Evolutionary conservation across 2,113 vertebrate genomes (phyloP), one percentile per base, ranked within the genome.

Genomic region (Scolopax mira): DNA sequence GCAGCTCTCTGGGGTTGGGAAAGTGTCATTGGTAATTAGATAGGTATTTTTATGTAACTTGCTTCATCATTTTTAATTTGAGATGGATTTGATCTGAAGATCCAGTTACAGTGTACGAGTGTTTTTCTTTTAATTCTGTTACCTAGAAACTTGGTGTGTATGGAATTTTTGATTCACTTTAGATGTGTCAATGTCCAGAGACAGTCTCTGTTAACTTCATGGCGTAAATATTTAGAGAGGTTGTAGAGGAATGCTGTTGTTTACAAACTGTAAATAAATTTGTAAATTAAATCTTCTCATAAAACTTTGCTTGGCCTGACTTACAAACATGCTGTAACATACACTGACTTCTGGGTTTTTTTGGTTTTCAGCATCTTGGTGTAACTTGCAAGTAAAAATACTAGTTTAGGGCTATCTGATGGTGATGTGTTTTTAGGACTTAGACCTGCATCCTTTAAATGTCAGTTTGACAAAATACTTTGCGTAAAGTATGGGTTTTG

Each of bases 191-290:
- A 0, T 58, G 31, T 60, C 10, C 39, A 69, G 33, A 54, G 28
- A 6, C 6, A 42, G 33, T 48, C 4, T 4, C 42, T 22, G 6
- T 25, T 25, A 30, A 37, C 31, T 41, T 54, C 11, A 22, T 17
- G 16, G 30, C 52, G 11, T 44, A 52, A 46, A 25, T 85, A 70
- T 60, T 61, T 89, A 51, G 33, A 55, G n/a, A 75, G 28, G 27
- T 24, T 69, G 7, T 25, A 25, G 60, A 27, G 35, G 18, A 30
- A 64, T 30, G 27, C 2, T 60, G 64, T 54, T 79, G 11, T 6
- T 57, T 65, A 44, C 18, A 49, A 81, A 62, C 51, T 84, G 78
- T 92, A 94, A 97, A 93, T 97, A 97, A 96, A 95, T 25, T 1
- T 73, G 35, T 82, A 69, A 65, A 75, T 71, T 72, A 60, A 46